Evolutionary conservation across 2,797 vertebrate species (phyloP), one percentile per base, ranked within the genome.

Genomic region (Champsocephalus gunnari): DNA sequence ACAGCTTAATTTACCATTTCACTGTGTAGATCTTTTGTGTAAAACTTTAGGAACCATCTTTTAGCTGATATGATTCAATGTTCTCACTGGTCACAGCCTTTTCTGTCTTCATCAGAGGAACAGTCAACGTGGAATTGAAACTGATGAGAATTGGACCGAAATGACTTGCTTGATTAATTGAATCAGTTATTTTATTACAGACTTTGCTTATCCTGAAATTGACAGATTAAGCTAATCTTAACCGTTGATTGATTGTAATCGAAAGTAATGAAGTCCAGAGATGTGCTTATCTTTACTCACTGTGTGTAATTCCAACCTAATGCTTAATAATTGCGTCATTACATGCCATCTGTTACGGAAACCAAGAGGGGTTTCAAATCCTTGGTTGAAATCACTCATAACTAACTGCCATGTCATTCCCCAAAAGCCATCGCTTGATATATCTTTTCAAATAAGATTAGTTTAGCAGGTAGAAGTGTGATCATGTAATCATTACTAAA

Each of bases 331-430:
- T 88, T 80, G 80, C 61, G 34, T 87, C 82, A 86, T 86, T 80
- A 77, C 59, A 68, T 73, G 68, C 85, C 83, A 87, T 88, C 87
- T 92, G 90, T 80, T 85, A 79, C 82, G 74, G 56, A 77, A 84
- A 77, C 85, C 59, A 66, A 79, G 53, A 66, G 49, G 44, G 66
- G 66, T 80, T 75, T 72, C 32, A 61, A 73, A 54, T 53, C 69
- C 56, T 66, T 32, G 12, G 11, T 32, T 72, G 58, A 75, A 68
- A 74, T 73, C 47, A 60, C 71, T 85, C 76, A 66, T 34, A 72
- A 45, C 58, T 32, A 73, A 74, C 69, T 38, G n/a, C 51, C 70
- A 41, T 65, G 51, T 63, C 71, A 71, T 77, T 67, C 63, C 63
- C 57, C 21, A 6, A 67, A 77, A 79, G 51, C 50, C 47, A 43